Evolutionary conservation across 2,888 invertebrate genomes (phyloP), one percentile per base, ranked within the genome.

Genomic region (Linhomoeus sp.): DNA sequence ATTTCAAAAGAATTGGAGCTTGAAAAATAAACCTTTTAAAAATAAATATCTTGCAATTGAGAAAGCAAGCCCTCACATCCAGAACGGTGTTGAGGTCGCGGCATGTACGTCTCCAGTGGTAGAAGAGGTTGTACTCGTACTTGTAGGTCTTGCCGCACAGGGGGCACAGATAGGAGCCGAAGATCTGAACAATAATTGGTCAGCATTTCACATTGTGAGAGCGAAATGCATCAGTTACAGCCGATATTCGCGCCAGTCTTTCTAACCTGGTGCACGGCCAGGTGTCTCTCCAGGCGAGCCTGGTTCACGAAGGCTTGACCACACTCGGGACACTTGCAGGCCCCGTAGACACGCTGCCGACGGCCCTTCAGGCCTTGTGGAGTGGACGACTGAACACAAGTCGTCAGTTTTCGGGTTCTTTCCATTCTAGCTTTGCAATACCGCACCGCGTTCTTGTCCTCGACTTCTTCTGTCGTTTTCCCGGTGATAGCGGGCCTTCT

Each of bases 121-220:
- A 55, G 52, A 61, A 61, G 22, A 60, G 49, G 45, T 58, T 58
- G 51, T 58, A 58, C 47, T 58, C 58, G 51, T 58, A 58, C 46
- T 59, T 59, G 53, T 56, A 59, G 20, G 56, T 59, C 47, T 59
- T 59, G 15, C 53, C 56, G 49, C 59, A 59, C 29, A 59, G 38
- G 22, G 55, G 58, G 43, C 58, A 58, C 37, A 58, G 46, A 41
- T 52, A 59, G 20, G 55, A 51, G 22, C 59, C 53, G 48, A 51
- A 52, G 2, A 51, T 43, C 53, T 53, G 44, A 20, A 22, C 19
- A 23, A 12, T 23, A 19, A 24, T 23, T 24, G 12, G 17, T 17
- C 9, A 9, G 9, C 39, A 39, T 20, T 33, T 14, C 15, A 33
- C 15, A 33, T 9, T 33, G 9, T 15, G 33, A 33, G 15, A n/a